Evolutionary conservation across 2,797 vertebrate species (phyloP), one percentile per base, ranked within the genome.

Genomic region (Diplodus sargus): DNA sequence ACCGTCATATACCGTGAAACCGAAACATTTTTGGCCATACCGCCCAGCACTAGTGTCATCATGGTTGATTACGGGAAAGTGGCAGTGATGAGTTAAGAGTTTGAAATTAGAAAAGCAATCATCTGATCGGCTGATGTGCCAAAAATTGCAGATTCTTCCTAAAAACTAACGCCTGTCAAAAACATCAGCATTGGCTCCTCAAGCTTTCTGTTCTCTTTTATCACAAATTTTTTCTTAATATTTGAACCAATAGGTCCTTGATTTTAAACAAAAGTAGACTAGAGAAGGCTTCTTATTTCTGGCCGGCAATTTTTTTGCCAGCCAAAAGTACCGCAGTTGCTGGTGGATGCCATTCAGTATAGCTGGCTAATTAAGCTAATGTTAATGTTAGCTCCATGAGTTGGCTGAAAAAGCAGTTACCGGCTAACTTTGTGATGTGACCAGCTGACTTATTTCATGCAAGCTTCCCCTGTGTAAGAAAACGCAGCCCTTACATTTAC

Each of bases 11-110:
- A n/a, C n/a, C 25, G 25, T 25, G 25, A 25, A 25, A 25, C 25
- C 25, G 25, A 2, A 25, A 25, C 25, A 2, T 25, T 25, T 25
- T 25, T 25, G 25, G 25, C 3, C 25, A 25, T 25, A 25, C 25
- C 25, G 25, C 3, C 25, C 25, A 25, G 25, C 25, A 25, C 25
- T 25, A 25, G 25, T 3, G 52, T 54, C 39, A n/a, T 48, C 25
- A 23, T 52, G 60, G 39, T 43, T 7, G 54, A 79, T 66, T 56
- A 57, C 53, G 16, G 67, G 34, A 61, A 49, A 22, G 70, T 22
- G 57, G 15, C 51, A 16, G 34, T 59, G 25, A 78, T n/a, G 12
- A 61, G 34, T 23, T 53, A 17, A 42, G 54, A 34, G n/a, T 51
- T 43, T 25, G 73, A 13, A 1, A 15, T 28, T 48, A 18, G 16